These are phyloP conservation scores for Indri indri DNA, from an alignment of 2,113 vertebrate genomes.

Conservation along the genomic window DNA sequence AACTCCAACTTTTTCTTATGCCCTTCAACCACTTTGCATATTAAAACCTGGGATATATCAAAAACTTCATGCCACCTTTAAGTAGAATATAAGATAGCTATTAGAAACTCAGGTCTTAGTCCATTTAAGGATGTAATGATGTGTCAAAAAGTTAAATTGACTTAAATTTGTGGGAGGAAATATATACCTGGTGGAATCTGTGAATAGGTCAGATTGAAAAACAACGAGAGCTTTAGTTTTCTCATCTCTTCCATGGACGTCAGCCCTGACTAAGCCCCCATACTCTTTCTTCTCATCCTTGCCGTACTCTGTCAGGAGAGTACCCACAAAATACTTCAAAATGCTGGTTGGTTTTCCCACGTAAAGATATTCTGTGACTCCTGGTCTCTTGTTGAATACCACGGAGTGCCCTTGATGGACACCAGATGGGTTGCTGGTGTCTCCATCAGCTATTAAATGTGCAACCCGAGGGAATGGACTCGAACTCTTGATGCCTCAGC, in stretches of 20 bases:
- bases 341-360: background rate
- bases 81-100: constrained; percentile 67
- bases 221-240: background rate
- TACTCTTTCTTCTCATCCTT: background rate
- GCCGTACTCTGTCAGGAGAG: accelerated
- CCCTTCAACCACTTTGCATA: constrained; percentile 62
- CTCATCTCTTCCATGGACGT: background rate
- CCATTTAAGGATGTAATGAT: constrained; percentile 73
- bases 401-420: background rate
- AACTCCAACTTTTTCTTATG: background rate
- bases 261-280: accelerated
- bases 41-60: constrained; percentile 44
- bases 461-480: background rate
- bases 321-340: too few species aligned
- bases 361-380: background rate
- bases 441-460: background rate
- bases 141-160: constrained; percentile 64
- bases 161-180: constrained; percentile 42
- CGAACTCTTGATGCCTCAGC: background rate
- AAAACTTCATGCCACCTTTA: constrained; percentile 40
- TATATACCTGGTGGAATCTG: background rate
- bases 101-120: constrained; percentile 65
- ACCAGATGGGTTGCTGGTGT: background rate
- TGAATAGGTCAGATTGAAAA: background rate
- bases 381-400: background rate